phyloP scores from a whole-genome alignment of 2,113 vertebrate species.

The Nyctibius bracteatus region DNA sequence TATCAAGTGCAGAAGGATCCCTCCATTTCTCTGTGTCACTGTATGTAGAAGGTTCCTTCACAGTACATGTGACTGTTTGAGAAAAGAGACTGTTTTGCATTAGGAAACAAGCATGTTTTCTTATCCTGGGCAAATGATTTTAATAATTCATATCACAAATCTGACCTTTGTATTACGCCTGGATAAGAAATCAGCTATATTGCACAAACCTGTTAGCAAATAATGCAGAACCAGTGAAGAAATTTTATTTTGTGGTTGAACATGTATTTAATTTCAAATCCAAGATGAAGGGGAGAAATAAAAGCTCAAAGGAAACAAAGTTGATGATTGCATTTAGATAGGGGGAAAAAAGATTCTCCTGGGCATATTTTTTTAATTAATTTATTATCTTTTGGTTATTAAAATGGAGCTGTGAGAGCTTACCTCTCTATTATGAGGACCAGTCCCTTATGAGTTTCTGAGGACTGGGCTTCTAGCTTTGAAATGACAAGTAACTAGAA shows the following conservation, averaged over 20 bases:
- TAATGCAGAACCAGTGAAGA: not conserved
- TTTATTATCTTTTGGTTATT: not conserved
- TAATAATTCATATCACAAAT: not conserved
- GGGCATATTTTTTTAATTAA: not conserved
- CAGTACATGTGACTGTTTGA: not conserved
- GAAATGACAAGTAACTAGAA: not conserved
- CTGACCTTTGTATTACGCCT: not conserved
- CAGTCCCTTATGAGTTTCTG: not conserved
- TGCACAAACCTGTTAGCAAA: not conserved
- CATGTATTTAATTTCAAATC: not conserved
- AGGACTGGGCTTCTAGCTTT: not conserved
- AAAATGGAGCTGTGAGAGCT: not conserved
- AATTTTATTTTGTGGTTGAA: not conserved
- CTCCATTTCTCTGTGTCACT: not conserved
- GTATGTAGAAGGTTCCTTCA: not conserved
- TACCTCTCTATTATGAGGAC: not conserved
- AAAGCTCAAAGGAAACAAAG: not conserved
- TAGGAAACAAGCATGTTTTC: not conserved
- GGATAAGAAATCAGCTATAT: not conserved
- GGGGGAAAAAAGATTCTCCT: not conserved
- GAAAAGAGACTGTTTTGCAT: not conserved
- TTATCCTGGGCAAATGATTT: not conserved
- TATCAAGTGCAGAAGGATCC: not conserved
- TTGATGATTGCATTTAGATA: not conserved
- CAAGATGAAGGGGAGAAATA: not conserved